Percentiles rank a stretch among this genome's conserved stretches.
Conservation (phyloP, 2,888 invertebrate species). For the Notodonta ziczac region DNA sequence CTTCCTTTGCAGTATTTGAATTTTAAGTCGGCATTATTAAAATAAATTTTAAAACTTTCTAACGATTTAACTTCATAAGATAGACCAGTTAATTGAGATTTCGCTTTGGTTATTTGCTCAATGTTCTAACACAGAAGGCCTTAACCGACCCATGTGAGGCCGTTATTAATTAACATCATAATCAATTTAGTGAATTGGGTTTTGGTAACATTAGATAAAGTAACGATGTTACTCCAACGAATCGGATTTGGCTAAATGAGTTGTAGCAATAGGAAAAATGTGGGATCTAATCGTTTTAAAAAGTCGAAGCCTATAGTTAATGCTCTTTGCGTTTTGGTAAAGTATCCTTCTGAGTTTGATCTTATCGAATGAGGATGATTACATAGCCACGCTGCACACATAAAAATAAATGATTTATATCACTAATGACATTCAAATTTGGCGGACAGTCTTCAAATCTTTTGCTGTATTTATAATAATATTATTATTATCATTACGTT, state of each 20-base stretch:
- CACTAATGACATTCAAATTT: too few relatives aligned
- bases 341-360: too few relatives aligned
- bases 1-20: too few relatives aligned
- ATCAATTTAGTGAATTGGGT: conserved; percentile 21
- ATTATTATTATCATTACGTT: too few relatives aligned
- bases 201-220: conserved; percentile 24
- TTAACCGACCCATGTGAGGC: conserved; percentile 27
- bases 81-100: neutral
- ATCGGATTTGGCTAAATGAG: neutral
- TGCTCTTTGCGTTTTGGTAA: too few relatives aligned
- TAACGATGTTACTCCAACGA: neutral
- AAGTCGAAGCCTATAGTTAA: too few relatives aligned
- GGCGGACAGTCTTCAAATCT: too few relatives aligned
- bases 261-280: neutral
- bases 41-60: neutral
- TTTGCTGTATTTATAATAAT: neutral
- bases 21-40: too few relatives aligned
- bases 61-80: neutral
- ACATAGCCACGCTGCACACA: too few relatives aligned
- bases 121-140: conserved; percentile 13
- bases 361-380: too few relatives aligned
- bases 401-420: too few relatives aligned
- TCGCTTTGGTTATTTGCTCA: neutral
- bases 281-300: neutral
- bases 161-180: conserved; percentile 17